Evolutionary conservation across 2,888 invertebrate genomes (phyloP).

Genomic region (Melikaiella ostensackeni): DNA sequence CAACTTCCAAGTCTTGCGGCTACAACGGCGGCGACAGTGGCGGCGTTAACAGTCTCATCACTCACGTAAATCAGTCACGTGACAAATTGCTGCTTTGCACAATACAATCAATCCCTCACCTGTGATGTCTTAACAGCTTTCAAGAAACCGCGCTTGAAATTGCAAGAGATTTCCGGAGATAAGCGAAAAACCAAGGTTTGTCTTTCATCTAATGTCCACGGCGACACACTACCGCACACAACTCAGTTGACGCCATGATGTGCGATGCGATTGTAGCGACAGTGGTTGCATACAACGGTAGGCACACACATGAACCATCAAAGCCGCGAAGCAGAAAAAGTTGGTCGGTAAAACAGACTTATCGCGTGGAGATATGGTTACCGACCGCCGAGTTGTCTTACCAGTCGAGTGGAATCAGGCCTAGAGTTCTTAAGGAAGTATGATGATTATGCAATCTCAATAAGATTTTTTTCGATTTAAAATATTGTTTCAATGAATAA

Average conservation of each 20-base stretch:
- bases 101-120: not conserved
- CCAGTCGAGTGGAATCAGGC: too few species aligned
- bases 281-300: too few species aligned
- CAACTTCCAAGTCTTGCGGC: conserved; percentile 43
- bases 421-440: too few species aligned
- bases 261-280: too few species aligned
- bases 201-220: conserved; percentile 48
- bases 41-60: not conserved
- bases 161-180: conserved; percentile 25
- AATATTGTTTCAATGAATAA: too few species aligned
- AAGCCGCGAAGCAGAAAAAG: too few species aligned
- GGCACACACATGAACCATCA: too few species aligned
- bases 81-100: not conserved
- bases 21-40: not conserved
- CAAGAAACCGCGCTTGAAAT: not conserved
- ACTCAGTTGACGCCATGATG: conserved; percentile 52
- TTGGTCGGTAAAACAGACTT: too few species aligned
- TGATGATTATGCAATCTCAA: too few species aligned
- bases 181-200: conserved; percentile 19
- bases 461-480: too few species aligned
- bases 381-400: too few species aligned
- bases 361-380: too few species aligned
- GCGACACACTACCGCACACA: conserved; percentile 44
- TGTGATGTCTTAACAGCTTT: conserved; percentile 1
- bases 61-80: not conserved